These are phyloP conservation scores for Heliconius nattereri DNA, from an alignment of 1,140 invertebrate species.

Conservation along the genomic window DNA sequence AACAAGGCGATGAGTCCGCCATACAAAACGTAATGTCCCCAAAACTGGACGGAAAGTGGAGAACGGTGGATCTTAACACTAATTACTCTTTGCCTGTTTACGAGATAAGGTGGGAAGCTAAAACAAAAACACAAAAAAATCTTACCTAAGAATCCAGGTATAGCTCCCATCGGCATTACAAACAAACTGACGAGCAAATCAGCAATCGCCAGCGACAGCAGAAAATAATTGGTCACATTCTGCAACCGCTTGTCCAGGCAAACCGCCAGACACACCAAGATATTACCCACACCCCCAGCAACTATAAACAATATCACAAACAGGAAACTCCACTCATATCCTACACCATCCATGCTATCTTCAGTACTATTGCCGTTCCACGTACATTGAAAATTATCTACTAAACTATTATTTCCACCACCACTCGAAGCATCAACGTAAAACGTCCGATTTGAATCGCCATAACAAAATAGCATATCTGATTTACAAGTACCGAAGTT, in stretches of 20 bases:
- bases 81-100: too few relatives aligned
- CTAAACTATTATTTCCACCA: conserved; percentile 41
- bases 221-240: conserved; percentile 97
- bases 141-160: conserved; percentile 93
- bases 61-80: too few relatives aligned
- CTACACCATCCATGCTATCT: conserved; percentile 43
- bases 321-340: conserved; percentile 89
- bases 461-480: conserved; percentile 63
- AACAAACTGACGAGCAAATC: conserved; percentile 95
- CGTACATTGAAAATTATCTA: conserved; percentile 65
- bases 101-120: too few relatives aligned
- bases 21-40: too few relatives aligned
- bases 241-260: conserved; percentile 91
- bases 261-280: conserved; percentile 94
- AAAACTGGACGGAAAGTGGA: too few relatives aligned
- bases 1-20: too few relatives aligned
- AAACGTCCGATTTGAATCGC: conserved; percentile 68
- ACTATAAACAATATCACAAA: conserved; percentile 91
- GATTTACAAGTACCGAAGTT: conserved; percentile 53
- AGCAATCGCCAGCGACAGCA: conserved; percentile 95
- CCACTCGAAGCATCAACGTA: conserved; percentile 55
- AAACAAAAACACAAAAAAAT: background rate
- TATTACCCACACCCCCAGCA: conserved; percentile 94
- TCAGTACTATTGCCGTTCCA: conserved; percentile 57
- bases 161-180: conserved; percentile 94